A percentile compares a stretch with the other conserved stretches of the same genome.
phyloP scores from a whole-genome alignment of 35 echinoderm and acorn worm genomes.

The Strongylocentrotus purpuratus region DNA sequence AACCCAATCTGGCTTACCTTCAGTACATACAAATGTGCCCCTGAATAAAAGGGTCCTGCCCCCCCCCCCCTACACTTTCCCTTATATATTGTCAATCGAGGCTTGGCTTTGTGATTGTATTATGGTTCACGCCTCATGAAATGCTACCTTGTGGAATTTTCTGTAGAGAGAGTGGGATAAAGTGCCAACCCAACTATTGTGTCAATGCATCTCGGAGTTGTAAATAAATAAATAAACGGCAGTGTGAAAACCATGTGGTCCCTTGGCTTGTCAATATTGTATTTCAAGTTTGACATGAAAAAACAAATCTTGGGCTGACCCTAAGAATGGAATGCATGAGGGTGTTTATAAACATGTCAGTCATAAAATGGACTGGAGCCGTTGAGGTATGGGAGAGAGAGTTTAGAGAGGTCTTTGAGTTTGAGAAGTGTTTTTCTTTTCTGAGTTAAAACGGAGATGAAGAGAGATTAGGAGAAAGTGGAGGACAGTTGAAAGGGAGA shows the following conservation, averaged over 20 bases:
- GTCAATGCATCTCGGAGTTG: background rate
- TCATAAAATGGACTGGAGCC: background rate
- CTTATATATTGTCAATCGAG: too few species aligned
- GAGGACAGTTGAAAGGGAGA: too few species aligned
- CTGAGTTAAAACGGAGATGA: too few species aligned
- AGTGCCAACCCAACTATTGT: background rate
- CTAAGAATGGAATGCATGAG: background rate
- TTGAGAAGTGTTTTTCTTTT: too few species aligned
- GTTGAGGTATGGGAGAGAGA: background rate
- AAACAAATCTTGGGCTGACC: background rate
- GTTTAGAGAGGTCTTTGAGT: background rate
- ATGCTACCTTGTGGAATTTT: background rate
- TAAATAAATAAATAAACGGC: background rate
- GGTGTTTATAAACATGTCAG: conserved; percentile 10
- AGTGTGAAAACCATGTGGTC: background rate
- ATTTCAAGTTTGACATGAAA: background rate
- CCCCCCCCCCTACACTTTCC: too few species aligned
- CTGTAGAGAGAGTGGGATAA: background rate
- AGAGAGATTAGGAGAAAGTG: too few species aligned
- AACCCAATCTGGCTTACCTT: too few species aligned
- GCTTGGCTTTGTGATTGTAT: too few species aligned
- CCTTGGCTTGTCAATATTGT: background rate
- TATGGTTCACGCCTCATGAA: background rate
- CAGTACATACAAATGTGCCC: too few species aligned
- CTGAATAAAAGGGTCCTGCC: too few species aligned